Conservation (phyloP, 2,113 vertebrate genomes). For the Xiphophorus couchianus region DNA sequence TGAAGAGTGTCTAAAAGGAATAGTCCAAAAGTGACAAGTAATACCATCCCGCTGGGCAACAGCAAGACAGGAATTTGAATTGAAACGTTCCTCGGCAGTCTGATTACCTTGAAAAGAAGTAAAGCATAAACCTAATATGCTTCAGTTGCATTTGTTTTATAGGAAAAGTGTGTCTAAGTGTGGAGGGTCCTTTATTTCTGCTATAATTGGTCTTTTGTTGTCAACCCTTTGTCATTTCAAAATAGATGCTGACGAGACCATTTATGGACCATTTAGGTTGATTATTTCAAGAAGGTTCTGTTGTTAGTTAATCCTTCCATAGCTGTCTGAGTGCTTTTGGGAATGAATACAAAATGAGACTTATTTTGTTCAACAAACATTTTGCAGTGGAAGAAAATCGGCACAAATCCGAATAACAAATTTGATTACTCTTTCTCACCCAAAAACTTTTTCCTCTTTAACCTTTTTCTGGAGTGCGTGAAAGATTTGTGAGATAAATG, state of each 20-base stretch:
- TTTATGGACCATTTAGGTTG: neutral
- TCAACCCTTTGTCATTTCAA: neutral
- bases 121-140: neutral
- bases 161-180: neutral
- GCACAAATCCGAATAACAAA: neutral
- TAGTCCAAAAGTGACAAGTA: too few relatives aligned
- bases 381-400: neutral
- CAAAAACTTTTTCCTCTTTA: neutral
- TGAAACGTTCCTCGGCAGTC: too few relatives aligned
- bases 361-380: neutral
- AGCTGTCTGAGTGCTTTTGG: neutral
- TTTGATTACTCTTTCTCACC: neutral
- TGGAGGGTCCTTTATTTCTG: neutral
- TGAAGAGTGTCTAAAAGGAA: too few relatives aligned
- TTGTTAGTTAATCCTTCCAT: neutral
- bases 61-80: too few relatives aligned
- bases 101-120: neutral
- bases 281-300: neutral
- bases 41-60: too few relatives aligned
- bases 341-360: neutral
- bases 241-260: neutral
- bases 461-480: neutral
- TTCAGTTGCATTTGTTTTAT: neutral
- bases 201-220: neutral
- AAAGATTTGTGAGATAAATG: slow-evolving; percentile 18